Conservation (phyloP, 2,888 invertebrate species). For the Apodemia zela region DNA sequence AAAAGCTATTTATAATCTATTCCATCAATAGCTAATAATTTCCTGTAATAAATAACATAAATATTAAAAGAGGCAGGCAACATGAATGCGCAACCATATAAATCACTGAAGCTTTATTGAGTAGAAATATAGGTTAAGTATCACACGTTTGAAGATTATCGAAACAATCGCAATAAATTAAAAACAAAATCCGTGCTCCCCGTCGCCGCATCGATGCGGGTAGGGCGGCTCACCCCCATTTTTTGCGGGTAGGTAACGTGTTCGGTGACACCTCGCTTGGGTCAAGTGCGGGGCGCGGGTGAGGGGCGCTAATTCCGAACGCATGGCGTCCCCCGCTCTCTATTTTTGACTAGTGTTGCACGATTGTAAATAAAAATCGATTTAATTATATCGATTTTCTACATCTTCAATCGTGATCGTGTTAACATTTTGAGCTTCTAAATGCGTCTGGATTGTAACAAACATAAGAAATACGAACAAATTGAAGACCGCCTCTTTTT, state of each 20-base stretch:
- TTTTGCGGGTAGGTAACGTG: slow-evolving; percentile 72
- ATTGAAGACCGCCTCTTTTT: too few species aligned
- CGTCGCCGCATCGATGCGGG: slow-evolving; percentile 33
- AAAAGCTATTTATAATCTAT: neutral
- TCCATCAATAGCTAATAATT: slow-evolving; percentile 11
- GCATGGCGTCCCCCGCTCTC: slow-evolving; percentile 63
- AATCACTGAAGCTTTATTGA: slow-evolving; percentile 22
- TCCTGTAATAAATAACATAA: slow-evolving; percentile 20
- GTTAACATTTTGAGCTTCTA: too few species aligned
- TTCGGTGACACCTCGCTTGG: slow-evolving; percentile 67
- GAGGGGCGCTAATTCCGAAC: slow-evolving; percentile 62
- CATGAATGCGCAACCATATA: slow-evolving; percentile 16
- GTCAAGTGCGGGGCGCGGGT: slow-evolving; percentile 36
- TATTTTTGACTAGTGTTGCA: slow-evolving; percentile 26
- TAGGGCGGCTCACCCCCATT: slow-evolving; percentile 47
- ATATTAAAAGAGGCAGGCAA: slow-evolving; percentile 12
- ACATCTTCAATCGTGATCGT: too few species aligned
- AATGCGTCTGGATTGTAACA: too few species aligned
- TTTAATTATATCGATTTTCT: neutral
- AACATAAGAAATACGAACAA: too few species aligned
- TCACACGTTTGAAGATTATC: slow-evolving; percentile 41
- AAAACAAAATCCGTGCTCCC: slow-evolving; percentile 62
- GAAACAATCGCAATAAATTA: slow-evolving; percentile 61
- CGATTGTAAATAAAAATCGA: neutral
- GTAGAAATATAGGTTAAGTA: slow-evolving; percentile 25